Percentiles rank a stretch among this genome's conserved stretches.
Evolutionary conservation across 2,888 invertebrate genomes (phyloP).

Genomic region (Chorisops tibialis): DNA sequence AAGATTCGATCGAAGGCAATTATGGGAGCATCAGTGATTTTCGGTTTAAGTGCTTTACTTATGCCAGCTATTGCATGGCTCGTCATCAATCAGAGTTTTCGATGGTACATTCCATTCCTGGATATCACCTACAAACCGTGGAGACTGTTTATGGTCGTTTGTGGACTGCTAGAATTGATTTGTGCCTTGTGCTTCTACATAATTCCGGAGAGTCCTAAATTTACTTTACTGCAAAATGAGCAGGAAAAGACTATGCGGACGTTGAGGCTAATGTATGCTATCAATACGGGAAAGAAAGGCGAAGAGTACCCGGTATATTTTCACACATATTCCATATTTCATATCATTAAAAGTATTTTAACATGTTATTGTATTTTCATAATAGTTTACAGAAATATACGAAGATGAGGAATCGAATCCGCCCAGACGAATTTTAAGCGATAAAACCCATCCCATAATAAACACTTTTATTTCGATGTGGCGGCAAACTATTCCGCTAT

Average conservation of each 20-base stretch:
- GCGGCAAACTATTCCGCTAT: slow-evolving; percentile 46
- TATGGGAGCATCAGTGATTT: slow-evolving; percentile 46
- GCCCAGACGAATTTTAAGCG: background rate
- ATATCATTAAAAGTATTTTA: no score
- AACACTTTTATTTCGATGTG: slow-evolving; percentile 43
- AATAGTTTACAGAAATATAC: slow-evolving; percentile 19
- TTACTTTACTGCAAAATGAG: slow-evolving; percentile 41
- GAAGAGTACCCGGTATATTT: slow-evolving; percentile 38
- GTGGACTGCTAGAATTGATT: slow-evolving; percentile 44
- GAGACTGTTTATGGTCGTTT: slow-evolving; percentile 46
- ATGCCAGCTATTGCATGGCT: slow-evolving; percentile 47
- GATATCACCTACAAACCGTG: slow-evolving; percentile 45
- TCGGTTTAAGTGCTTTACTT: slow-evolving; percentile 45
- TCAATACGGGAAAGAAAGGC: slow-evolving; percentile 39
- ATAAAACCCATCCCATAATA: slow-evolving; percentile 8
- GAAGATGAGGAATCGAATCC: slow-evolving; percentile 7
- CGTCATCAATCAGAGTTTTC: slow-evolving; percentile 46
- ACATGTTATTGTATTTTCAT: background rate
- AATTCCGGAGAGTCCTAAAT: slow-evolving; percentile 49
- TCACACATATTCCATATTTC: background rate
- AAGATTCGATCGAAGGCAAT: slow-evolving; percentile 52
- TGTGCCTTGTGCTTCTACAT: slow-evolving; percentile 42
- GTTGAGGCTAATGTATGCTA: slow-evolving; percentile 39
- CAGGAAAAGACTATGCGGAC: slow-evolving; percentile 41
- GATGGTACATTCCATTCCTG: slow-evolving; percentile 39